A percentile compares a stretch with the other conserved stretches of the same genome.
These are phyloP conservation scores for Heliocidaris tuberculata DNA, from an alignment of 35 echinoderm and acorn worm genomes.

Conservation along the genomic window DNA sequence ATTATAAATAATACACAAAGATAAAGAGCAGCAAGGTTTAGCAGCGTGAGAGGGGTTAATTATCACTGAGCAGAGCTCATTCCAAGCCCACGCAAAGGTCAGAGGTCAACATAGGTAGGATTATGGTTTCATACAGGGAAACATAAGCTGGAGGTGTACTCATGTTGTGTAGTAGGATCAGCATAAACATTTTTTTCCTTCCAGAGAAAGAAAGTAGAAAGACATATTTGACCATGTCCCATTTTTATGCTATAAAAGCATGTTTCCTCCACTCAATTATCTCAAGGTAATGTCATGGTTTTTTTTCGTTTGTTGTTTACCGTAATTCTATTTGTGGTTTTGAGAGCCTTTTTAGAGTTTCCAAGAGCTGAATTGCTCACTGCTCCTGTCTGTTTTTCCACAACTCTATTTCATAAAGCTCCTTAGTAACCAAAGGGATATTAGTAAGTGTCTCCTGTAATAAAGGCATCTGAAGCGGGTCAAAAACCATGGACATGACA, in stretches of 20 bases:
- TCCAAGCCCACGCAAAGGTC: conserved; percentile 36
- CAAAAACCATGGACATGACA: background rate
- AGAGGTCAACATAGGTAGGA: background rate
- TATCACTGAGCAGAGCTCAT: conserved; percentile 17
- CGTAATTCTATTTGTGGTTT: too few species aligned
- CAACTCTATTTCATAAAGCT: too few species aligned
- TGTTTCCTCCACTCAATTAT: background rate
- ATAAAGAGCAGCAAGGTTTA: background rate
- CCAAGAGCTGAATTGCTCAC: too few species aligned
- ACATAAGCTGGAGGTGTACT: background rate
- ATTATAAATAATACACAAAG: background rate
- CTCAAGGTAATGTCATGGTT: too few species aligned
- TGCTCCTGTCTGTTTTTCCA: too few species aligned
- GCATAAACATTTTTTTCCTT: background rate
- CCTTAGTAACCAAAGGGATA: too few species aligned
- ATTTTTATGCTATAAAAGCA: background rate
- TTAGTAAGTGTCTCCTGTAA: too few species aligned
- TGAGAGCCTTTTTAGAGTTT: too few species aligned
- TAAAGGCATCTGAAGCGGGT: background rate
- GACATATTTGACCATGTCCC: background rate
- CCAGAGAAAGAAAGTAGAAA: background rate
- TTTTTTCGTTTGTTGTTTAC: too few species aligned
- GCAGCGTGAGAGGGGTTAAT: background rate
- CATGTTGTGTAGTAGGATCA: background rate
- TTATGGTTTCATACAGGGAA: background rate